Evolutionary conservation across 2,797 vertebrate species (phyloP).

Genomic region (Delichon dasypus): DNA sequence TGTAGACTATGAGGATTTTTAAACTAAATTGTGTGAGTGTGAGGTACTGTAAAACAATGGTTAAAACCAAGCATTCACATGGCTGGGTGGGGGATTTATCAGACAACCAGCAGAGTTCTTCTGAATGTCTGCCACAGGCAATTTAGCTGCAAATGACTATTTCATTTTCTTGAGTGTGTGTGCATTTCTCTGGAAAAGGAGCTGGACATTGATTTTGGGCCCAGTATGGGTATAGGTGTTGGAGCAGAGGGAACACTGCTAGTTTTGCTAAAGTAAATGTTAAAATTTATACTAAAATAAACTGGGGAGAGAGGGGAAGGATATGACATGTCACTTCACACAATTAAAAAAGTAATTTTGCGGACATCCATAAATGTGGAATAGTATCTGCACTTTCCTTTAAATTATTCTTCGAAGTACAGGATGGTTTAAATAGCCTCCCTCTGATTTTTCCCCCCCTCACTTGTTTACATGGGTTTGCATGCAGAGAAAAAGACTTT

Average conservation of each 20-base stretch:
- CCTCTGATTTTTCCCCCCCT: background rate
- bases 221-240: background rate
- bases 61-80: background rate
- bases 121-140: background rate
- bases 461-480: background rate
- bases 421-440: background rate
- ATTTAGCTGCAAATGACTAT: slow-evolving; percentile 21
- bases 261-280: background rate
- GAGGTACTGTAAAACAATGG: background rate
- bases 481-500: background rate
- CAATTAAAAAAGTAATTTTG: background rate
- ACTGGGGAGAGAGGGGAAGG: background rate
- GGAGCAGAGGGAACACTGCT: background rate
- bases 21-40: background rate
- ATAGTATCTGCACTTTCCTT: background rate
- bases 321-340: background rate
- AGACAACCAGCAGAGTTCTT: background rate
- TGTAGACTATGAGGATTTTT: background rate
- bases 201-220: background rate
- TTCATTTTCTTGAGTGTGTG: background rate
- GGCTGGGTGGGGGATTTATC: background rate
- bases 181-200: slow-evolving; percentile 1
- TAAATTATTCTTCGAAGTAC: background rate
- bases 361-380: background rate
- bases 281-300: background rate